Evolutionary conservation across 92 coral and sea anemone genomes (phyloP), one percentile per base, ranked within the genome.

Genomic region (Desmophyllum pertusum): DNA sequence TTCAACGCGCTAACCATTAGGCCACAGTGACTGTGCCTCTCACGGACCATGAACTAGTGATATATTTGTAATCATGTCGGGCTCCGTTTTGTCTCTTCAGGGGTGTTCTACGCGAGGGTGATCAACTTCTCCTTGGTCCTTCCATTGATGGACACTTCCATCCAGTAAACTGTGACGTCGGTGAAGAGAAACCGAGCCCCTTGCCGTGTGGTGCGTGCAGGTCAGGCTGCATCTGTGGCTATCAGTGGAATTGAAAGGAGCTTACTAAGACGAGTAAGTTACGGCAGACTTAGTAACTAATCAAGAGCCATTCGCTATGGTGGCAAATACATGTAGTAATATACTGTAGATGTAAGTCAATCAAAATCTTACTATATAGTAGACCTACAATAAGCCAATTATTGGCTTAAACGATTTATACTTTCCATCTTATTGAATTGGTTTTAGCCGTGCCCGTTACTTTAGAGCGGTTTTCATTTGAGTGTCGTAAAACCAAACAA

Each of bases 221-320:
- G 99, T 36, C 98, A 94, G 65, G 91, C 98, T 18, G 99, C 99
- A n/a, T 90, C 99, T 37, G 91, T 92, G 46, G 99, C 99, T 27
- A 84, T 96, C 43, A 90, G 86, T 66, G 99, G 99, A 5, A 86
- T 96, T 19, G 97, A 92, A 41, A 92, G 94, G 78, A 86, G 86
- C 27, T 40, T 85, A 59, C 89, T 96, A 11, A 87, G 99, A 68
- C 75, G 98, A 77, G 99, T 96, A 84, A 64, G 98, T 77, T 27
- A 27, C 14, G 11, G n/a, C 33, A 7, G 35, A 59, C 31, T 33
- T 59, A 21, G 18, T 10, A 13, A 8, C 35, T 25, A 8, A 46
- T 46, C 1, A 17, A 6, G 15, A 46, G 51, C 14, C 15, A 10
- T 46, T 46, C 15, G 18, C 50, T 45, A 1, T 30, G 6, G 3